phyloP scores from a whole-genome alignment of 2,888 invertebrate genomes.

The Lasioglossum marginatum region DNA sequence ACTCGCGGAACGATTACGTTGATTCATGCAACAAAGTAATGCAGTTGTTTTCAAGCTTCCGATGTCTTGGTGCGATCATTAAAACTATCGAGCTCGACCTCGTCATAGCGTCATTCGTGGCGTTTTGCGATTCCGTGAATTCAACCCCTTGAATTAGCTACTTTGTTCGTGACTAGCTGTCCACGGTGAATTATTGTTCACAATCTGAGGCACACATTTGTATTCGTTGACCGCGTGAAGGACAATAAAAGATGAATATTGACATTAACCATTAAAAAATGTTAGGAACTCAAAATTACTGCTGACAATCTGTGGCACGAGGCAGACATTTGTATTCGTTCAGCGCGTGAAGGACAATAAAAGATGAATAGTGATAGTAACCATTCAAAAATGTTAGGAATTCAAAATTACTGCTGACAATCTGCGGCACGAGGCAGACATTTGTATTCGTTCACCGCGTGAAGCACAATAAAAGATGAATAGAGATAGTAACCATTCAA shows the following conservation, averaged over 20 bases:
- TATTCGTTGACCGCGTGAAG: too few species aligned
- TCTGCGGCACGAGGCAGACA: neutral
- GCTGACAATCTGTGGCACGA: neutral
- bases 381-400: too few species aligned
- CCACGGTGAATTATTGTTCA: neutral
- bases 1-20: conserved; percentile 24
- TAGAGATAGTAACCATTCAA: too few species aligned
- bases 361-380: too few species aligned
- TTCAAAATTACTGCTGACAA: neutral
- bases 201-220: too few species aligned
- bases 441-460: too few species aligned
- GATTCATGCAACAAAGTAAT: conserved; percentile 1
- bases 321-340: neutral
- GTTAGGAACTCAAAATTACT: too few species aligned
- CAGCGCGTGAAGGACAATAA: too few species aligned
- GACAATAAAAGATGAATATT: too few species aligned
- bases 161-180: neutral
- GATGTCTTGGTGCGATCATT: conserved; percentile 6
- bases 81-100: conserved; percentile 21
- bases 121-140: conserved; percentile 19
- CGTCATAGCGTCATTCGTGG: conserved; percentile 1
- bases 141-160: neutral
- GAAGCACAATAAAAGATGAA: too few species aligned
- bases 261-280: too few species aligned
- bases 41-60: neutral